Conservation (phyloP, 2,888 invertebrate species). For the Drosophila rubida region DNA sequence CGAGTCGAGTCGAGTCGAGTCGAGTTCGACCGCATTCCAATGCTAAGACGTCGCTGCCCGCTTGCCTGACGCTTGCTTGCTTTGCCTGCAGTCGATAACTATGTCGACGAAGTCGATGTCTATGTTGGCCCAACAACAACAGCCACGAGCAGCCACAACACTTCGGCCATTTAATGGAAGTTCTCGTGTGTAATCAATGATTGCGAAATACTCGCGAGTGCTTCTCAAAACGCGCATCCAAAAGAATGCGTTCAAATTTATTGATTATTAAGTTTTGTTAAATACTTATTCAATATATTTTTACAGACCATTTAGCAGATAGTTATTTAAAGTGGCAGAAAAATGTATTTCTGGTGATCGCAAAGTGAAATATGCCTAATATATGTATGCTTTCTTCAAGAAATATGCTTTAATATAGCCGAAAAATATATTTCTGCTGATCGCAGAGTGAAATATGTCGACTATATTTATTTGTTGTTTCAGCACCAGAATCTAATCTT, state of each 20-base stretch:
- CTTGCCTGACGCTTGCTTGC: not conserved
- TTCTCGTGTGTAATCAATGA: slow-evolving; percentile 67
- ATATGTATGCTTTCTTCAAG: no score
- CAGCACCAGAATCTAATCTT: no score
- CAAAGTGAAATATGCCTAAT: no score
- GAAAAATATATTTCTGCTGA: no score
- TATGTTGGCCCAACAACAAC: slow-evolving; percentile 38
- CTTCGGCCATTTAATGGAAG: slow-evolving; percentile 36
- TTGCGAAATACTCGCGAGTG: slow-evolving; percentile 34
- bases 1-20: slow-evolving; percentile 47
- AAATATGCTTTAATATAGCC: no score
- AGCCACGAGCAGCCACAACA: slow-evolving; percentile 8
- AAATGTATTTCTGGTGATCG: no score
- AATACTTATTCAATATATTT: not conserved
- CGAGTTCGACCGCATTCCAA: slow-evolving; percentile 83
- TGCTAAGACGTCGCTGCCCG: slow-evolving; percentile 68
- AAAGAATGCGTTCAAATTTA: not conserved
- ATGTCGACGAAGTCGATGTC: slow-evolving; percentile 36
- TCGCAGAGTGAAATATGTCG: no score
- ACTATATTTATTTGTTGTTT: no score
- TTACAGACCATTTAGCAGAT: no score
- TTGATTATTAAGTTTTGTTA: not conserved
- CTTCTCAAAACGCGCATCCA: not conserved
- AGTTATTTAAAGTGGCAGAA: no score
- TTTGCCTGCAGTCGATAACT: slow-evolving; percentile 41